A percentile compares a stretch with the other conserved stretches of the same genome.
Evolutionary conservation across 2,797 vertebrate genomes (phyloP).

Genomic region (Melopsittacus undulatus): DNA sequence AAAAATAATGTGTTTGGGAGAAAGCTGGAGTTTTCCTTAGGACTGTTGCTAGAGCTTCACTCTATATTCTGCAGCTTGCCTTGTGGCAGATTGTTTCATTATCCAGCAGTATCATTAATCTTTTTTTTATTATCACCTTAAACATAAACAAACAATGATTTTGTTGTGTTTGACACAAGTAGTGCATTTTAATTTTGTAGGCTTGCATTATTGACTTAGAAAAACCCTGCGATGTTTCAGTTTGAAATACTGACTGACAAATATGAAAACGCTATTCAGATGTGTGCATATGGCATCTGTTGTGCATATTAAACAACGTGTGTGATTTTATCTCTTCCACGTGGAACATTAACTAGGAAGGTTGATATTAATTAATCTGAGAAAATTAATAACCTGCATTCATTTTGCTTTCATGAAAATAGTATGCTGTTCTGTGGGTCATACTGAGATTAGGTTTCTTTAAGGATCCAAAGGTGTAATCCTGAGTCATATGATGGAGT

Average conservation of each 20-base stretch:
- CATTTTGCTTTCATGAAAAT: conserved; percentile 30
- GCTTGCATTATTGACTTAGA: conserved; percentile 70
- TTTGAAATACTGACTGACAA: conserved; percentile 69
- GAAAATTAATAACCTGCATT: conserved; percentile 62
- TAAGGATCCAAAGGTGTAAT: not conserved
- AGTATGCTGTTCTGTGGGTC: not conserved
- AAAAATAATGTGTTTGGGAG: conserved; percentile 49
- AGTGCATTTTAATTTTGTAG: conserved; percentile 80
- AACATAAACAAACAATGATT: conserved; percentile 84
- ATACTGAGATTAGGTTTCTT: not conserved
- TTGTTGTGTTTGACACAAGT: conserved; percentile 79
- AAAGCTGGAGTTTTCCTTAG: conserved; percentile 42
- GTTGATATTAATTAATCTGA: conserved; percentile 72
- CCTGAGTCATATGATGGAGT: not conserved
- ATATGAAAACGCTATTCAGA: conserved; percentile 63
- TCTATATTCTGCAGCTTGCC: conserved; percentile 74
- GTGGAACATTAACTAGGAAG: conserved; percentile 58
- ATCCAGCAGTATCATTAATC: conserved; percentile 78
- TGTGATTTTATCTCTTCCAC: conserved; percentile 68
- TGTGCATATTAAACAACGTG: conserved; percentile 71
- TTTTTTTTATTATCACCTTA: conserved; percentile 83
- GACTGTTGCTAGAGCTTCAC: conserved; percentile 34
- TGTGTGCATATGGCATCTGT: conserved; percentile 69
- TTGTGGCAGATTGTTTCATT: conserved; percentile 81
- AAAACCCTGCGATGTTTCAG: conserved; percentile 44